Evolutionary conservation across 64 coral and sea anemone genomes (phyloP).

Genomic region (Montipora foliosa): DNA sequence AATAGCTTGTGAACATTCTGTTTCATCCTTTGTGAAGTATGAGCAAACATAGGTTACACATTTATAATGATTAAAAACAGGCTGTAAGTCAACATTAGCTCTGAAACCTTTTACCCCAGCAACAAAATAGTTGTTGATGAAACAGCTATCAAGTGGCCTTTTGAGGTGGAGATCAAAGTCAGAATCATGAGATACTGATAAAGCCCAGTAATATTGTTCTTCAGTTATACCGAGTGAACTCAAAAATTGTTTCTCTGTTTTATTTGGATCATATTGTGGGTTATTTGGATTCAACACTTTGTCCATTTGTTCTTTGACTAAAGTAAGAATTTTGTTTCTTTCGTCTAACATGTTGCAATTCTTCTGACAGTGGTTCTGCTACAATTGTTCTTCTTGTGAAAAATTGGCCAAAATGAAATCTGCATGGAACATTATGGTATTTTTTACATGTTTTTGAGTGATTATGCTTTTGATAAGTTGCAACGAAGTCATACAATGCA

Average conservation of each 20-base stretch:
- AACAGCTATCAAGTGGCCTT: no score
- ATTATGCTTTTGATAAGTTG: slow-evolving; percentile 63
- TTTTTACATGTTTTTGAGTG: slow-evolving; percentile 76
- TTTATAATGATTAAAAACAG: slow-evolving; percentile 73
- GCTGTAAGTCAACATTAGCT: slow-evolving; percentile 56
- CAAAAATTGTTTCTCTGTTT: no score
- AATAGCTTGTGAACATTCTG: slow-evolving; percentile 55
- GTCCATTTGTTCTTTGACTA: no score
- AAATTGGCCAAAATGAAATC: slow-evolving; percentile 77
- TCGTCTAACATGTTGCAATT: slow-evolving; percentile 29
- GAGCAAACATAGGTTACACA: slow-evolving; percentile 69
- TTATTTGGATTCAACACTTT: no score
- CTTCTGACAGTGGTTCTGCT: slow-evolving; percentile 53
- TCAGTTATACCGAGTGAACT: no score
- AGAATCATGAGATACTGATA: no score
- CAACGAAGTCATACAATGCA: slow-evolving; percentile 53
- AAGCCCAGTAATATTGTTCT: no score
- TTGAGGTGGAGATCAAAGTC: no score
- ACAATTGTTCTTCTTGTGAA: slow-evolving; percentile 67
- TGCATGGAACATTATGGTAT: slow-evolving; percentile 52
- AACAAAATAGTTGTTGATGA: no score
- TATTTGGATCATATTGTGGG: no score
- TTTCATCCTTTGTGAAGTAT: slow-evolving; percentile 65
- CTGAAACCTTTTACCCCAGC: no score
- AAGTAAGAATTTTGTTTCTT: background rate